A percentile compares a stretch with the other conserved stretches of the same genome.
Conservation (phyloP, 1,140 invertebrate species). For the Calephelis virginiensis region DNA sequence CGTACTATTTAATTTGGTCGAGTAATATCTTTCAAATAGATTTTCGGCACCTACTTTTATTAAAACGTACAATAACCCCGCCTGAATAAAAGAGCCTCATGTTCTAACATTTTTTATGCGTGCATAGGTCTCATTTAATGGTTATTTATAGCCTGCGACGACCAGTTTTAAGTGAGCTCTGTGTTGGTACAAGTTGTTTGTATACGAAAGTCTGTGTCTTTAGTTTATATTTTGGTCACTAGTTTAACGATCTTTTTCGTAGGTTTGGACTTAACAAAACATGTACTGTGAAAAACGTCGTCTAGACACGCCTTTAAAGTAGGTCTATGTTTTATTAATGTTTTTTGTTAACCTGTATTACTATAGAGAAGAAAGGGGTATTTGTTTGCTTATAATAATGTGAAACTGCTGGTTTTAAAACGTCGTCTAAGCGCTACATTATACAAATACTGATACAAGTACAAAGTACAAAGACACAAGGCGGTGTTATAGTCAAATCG, state of each 20-base stretch:
- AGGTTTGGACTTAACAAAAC: conserved; percentile 4
- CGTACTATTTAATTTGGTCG: conserved; percentile 34
- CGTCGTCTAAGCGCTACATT: too few species aligned
- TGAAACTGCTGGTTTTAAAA: too few species aligned
- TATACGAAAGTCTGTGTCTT: conserved; percentile 19
- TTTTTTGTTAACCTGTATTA: too few species aligned
- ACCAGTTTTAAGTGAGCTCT: conserved; percentile 25
- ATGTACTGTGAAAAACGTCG: conserved; percentile 8
- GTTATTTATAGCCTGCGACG: conserved; percentile 17
- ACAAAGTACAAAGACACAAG: too few species aligned
- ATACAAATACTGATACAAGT: too few species aligned
- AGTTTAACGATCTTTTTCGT: conserved; percentile 30
- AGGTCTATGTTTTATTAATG: background rate
- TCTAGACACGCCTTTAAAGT: conserved; percentile 6
- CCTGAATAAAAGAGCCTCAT: conserved; percentile 21
- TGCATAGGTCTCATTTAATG: conserved; percentile 22
- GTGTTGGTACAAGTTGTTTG: conserved; percentile 6
- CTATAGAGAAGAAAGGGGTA: too few species aligned
- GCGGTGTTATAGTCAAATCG: too few species aligned
- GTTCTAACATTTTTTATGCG: conserved; percentile 13
- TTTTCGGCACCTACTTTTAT: conserved; percentile 32
- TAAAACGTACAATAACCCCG: conserved; percentile 32
- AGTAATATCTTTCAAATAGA: conserved; percentile 28
- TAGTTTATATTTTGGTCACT: conserved; percentile 27
- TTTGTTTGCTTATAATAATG: too few species aligned